Conservation (phyloP, 2,888 invertebrate species). For the Choreutis nemorana region DNA sequence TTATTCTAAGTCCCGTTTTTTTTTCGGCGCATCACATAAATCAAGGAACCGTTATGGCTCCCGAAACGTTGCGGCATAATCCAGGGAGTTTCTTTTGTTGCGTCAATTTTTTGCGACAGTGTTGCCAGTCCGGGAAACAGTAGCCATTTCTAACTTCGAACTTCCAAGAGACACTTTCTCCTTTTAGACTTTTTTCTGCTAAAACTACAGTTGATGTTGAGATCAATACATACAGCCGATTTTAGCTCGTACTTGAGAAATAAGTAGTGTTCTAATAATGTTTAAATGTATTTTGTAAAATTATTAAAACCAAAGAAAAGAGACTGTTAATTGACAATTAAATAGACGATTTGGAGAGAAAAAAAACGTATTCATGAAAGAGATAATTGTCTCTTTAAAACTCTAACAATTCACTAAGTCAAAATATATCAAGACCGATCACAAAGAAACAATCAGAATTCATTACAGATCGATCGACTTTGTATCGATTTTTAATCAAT, state of each 20-base stretch:
- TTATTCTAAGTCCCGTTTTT: too few relatives aligned
- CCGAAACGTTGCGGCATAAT: conserved; percentile 24
- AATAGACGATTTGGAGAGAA: neutral
- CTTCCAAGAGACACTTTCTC: neutral
- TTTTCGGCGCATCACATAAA: too few relatives aligned
- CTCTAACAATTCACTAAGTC: conserved; percentile 4
- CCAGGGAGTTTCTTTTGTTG: conserved; percentile 27
- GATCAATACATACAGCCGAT: too few relatives aligned
- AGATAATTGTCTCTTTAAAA: neutral
- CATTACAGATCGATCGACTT: conserved; percentile 31
- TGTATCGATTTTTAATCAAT: conserved; percentile 50
- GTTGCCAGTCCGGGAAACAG: conserved; percentile 14
- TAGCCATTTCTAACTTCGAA: neutral
- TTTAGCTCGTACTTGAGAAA: too few relatives aligned
- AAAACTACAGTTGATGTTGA: too few relatives aligned
- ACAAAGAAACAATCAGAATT: conserved; percentile 25
- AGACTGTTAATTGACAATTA: too few relatives aligned
- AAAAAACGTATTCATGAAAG: neutral
- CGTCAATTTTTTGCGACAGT: conserved; percentile 31
- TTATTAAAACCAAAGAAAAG: too few relatives aligned
- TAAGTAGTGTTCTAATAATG: too few relatives aligned
- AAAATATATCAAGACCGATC: conserved; percentile 8
- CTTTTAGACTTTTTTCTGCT: too few relatives aligned
- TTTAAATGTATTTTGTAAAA: too few relatives aligned
- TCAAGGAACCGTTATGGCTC: conserved; percentile 30